Conservation (phyloP, 2,113 vertebrate species). For the Pelusios castaneus region DNA sequence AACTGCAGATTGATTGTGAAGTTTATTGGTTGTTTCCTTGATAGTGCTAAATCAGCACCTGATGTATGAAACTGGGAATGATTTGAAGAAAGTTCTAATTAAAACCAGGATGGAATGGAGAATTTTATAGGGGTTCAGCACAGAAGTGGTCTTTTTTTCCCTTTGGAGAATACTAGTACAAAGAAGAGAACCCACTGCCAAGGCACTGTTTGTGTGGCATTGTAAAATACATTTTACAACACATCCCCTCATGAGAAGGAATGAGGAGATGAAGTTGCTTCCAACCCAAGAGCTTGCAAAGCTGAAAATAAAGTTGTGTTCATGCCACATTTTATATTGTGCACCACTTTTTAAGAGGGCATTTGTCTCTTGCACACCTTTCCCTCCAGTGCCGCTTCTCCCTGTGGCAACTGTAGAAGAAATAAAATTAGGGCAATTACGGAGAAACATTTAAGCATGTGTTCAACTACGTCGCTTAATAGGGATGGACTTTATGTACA, state of each 20-base stretch:
- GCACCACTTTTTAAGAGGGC: neutral
- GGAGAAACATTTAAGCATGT: rapidly evolving
- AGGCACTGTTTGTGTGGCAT: conserved; percentile 51
- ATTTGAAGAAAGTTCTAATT: conserved; percentile 69
- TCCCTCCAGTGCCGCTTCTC: neutral
- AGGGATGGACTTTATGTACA: neutral
- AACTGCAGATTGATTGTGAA: conserved; percentile 71
- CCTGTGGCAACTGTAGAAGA: neutral
- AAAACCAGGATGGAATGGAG: conserved; percentile 57
- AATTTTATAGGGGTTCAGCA: conserved; percentile 27
- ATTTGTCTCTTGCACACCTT: neutral
- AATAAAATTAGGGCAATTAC: neutral
- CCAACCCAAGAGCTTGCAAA: conserved; percentile 32
- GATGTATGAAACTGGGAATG: conserved; percentile 44
- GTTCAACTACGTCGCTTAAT: neutral
- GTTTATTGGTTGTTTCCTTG: conserved; percentile 73
- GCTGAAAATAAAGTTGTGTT: conserved; percentile 29
- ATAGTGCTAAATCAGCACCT: conserved; percentile 67
- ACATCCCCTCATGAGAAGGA: conserved; percentile 3
- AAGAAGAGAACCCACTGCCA: conserved; percentile 46
- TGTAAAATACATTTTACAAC: conserved; percentile 56
- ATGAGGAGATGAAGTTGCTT: conserved; percentile 42
- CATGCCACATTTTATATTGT: conserved; percentile 9
- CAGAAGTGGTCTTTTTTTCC: neutral
- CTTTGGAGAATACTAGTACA: conserved; percentile 32